phyloP scores from a whole-genome alignment of 1,140 invertebrate species.

The Mizuhopecten yessoensis region DNA sequence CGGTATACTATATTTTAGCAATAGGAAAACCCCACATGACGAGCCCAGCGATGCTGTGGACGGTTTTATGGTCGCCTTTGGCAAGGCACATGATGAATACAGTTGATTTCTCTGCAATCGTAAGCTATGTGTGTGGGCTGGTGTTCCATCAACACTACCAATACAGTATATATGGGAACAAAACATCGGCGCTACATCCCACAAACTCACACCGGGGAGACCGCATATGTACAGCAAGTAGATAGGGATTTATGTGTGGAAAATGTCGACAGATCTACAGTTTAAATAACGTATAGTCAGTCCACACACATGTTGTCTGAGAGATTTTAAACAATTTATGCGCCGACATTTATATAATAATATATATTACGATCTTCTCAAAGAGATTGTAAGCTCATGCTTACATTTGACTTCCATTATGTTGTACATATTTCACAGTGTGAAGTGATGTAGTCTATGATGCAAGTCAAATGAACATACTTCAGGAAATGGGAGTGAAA shows the following conservation, averaged over 20 bases:
- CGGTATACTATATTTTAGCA: constrained; percentile 39
- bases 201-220: background rate
- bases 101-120: constrained; percentile 38
- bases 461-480: background rate
- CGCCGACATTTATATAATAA: background rate
- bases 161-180: background rate
- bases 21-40: constrained; percentile 37
- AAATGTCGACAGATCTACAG: background rate
- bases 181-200: background rate
- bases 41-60: constrained; percentile 30
- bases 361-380: background rate
- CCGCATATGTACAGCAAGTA: constrained; percentile 32
- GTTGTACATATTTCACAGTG: background rate
- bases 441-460: background rate
- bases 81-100: constrained; percentile 31
- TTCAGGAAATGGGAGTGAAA: background rate
- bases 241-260: constrained; percentile 33
- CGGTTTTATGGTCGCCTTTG: constrained; percentile 31
- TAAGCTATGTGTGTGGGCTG: constrained; percentile 36
- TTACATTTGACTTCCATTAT: background rate
- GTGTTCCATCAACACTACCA: constrained; percentile 37
- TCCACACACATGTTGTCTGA: background rate
- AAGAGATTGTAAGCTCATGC: background rate
- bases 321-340: constrained; percentile 3
- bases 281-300: background rate